Base-by-base conservation (phyloP, 2,888 invertebrate species). In the Lamellibrachia columna region DNA sequence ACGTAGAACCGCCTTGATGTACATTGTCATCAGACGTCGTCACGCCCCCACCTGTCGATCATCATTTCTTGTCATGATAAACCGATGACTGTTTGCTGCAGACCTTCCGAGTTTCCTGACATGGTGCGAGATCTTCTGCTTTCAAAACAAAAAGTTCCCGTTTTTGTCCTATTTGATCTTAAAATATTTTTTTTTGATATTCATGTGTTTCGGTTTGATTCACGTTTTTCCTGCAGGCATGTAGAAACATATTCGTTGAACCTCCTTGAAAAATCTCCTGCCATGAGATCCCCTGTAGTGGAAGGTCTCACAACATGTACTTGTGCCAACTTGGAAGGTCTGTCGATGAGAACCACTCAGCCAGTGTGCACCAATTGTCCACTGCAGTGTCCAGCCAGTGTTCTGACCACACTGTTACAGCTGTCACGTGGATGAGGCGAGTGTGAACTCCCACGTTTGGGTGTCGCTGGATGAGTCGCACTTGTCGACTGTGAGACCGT, bases 361-460 rank as follows among this genome's bases (percentile, higher is more conserved):
- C 75, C n/a, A n/a, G n/a, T 75, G 75, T 22, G 22, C 22, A 9
- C 22, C 75, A 15, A 75, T 22, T 75, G 75, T 75, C 75, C 75
- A 75, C 15, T 22, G 75, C 75, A 22, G 6, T 75, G 75, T 22
- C 15, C 22, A 11, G n/a, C 55, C 8, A 55, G 55, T 55, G 7
- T 9, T 55, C 55, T 55, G 55, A 55, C 55, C 55, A 7, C 9
- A 9, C 9, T 7, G 9, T 55, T 55, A 55, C 22, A 22, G 75
- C 75, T n/a, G 75, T 75, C 75, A 75, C 75, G 75, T 75, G 75
- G 75, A 15, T 1, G 15, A 6, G 22, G 15, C n/a, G 22, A 75
- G 75, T 15, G 75, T 75, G 75, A 93, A 93, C 52, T 92, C 60
- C 94, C 94, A 94, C 75, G 91, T 93, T 90, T 94, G 94, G 8